Evolutionary conservation across 2,888 invertebrate genomes (phyloP).

Genomic region (Nephrotoma guestfalica): DNA sequence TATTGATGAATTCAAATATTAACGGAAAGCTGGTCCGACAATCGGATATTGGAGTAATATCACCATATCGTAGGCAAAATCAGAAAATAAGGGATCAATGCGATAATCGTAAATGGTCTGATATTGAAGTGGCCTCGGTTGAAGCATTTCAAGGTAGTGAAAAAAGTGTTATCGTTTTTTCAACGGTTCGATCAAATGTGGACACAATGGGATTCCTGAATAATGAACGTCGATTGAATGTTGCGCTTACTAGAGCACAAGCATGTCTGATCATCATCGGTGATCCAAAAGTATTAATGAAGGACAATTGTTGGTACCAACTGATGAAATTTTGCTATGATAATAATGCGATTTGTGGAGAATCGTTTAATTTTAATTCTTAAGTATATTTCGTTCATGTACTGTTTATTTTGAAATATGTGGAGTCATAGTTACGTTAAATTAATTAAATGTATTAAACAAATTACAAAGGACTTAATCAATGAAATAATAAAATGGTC

Average conservation of each 20-base stretch:
- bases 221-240: slow-evolving; percentile 40
- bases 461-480: too few species aligned
- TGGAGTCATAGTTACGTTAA: too few species aligned
- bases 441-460: too few species aligned
- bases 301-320: slow-evolving; percentile 19
- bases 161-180: slow-evolving; percentile 63
- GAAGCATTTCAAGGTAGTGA: slow-evolving; percentile 84
- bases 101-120: slow-evolving; percentile 20
- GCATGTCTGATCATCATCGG: slow-evolving; percentile 42
- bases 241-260: slow-evolving; percentile 46
- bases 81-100: slow-evolving; percentile 27
- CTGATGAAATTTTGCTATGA: slow-evolving; percentile 22
- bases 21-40: slow-evolving; percentile 33
- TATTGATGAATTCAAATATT: slow-evolving; percentile 29
- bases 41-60: slow-evolving; percentile 42
- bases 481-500: too few species aligned
- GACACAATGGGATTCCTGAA: slow-evolving; percentile 23
- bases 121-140: slow-evolving; percentile 62
- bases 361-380: not conserved
- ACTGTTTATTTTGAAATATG: too few species aligned
- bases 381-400: too few species aligned
- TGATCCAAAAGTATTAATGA: slow-evolving; percentile 28
- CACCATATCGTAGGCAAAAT: slow-evolving; percentile 38
- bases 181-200: slow-evolving; percentile 52
- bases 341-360: slow-evolving; percentile 11